Percentiles rank a stretch among this genome's conserved stretches.
Evolutionary conservation across 2,113 vertebrate genomes (phyloP).

Genomic region (Amblyornis subalaris): DNA sequence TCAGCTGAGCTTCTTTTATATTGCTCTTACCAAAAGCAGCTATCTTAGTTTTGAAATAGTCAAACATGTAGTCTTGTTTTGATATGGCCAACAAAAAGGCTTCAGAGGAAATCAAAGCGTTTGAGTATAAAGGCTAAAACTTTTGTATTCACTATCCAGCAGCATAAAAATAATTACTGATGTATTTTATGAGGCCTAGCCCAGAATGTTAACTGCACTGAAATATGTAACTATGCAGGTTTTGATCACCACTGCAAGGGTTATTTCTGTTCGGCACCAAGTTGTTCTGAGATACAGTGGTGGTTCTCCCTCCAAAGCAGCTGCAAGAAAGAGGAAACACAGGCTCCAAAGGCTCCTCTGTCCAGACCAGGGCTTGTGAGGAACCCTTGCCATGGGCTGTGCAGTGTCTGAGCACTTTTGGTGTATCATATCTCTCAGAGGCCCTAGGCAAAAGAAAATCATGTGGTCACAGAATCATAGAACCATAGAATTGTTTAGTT

Average conservation of each 20-base stretch:
- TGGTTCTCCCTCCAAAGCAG: background rate
- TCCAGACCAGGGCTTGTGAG: background rate
- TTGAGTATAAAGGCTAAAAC: background rate
- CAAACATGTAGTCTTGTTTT: background rate
- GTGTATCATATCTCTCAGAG: background rate
- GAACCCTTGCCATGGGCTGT: background rate
- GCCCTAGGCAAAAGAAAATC: background rate
- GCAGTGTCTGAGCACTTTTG: background rate
- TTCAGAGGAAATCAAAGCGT: background rate
- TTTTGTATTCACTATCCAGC: background rate
- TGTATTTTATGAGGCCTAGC: background rate
- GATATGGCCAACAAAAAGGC: background rate
- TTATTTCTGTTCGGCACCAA: background rate
- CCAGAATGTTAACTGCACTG: background rate
- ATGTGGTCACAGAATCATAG: background rate
- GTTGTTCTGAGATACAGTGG: background rate
- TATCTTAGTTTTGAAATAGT: background rate
- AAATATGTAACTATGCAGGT: background rate
- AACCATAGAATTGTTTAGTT: background rate
- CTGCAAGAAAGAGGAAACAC: fast-evolving
- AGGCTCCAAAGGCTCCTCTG: background rate
- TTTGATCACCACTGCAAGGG: background rate
- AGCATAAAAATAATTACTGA: background rate
- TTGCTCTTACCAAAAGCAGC: background rate
- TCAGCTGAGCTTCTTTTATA: background rate